Evolutionary conservation across 2,113 vertebrate genomes (phyloP), one percentile per base, ranked within the genome.

Genomic region (Sinocyclocheilus anshuiensis): DNA sequence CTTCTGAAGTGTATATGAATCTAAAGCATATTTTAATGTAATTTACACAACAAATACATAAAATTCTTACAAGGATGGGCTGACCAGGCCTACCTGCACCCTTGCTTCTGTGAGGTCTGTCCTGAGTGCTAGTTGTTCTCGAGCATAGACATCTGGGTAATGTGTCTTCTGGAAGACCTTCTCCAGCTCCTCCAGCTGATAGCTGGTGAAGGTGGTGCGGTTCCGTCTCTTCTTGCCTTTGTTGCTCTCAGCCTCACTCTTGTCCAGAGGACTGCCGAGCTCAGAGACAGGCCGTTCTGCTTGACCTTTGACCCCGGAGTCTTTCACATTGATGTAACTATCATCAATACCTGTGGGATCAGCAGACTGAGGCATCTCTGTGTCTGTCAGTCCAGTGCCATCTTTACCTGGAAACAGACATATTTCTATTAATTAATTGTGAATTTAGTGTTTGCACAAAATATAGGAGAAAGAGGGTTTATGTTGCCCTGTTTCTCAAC

Each of bases 141-240:
- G 96, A 5, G 98, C 98, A 0, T 99, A 99, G 86, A 99, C 98
- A 0, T 99, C 98, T 0, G 98, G 98, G 90, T 99, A 99, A 93
- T 99, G 98, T 3, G 98, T 99, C 95, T 99, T 99, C 94, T 99
- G 98, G 92, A 99, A 99, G 90, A 99, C 97, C 88, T 99, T 99
- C 93, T 99, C 98, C 94, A 99, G 95, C 92, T 99, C 98, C 87
- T 99, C 98, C 90, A 99, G 93, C 91, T 99, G 98, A 94, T 98
- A 99, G 88, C 97, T 99, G 0, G 98, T 99, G 93, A 99, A 99
- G 90, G 98, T 99, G 20, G 98, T 99, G 72, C 98, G 95, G 92
- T 99, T 99, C 84, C 98, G 94, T 12, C 98, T 91, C 91, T 99
- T 99, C 86, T 99, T 99, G 91, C 98, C 97, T 89, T 99, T 99